phyloP scores from a whole-genome alignment of 2,797 vertebrate genomes.

The Gallinago stenura region DNA sequence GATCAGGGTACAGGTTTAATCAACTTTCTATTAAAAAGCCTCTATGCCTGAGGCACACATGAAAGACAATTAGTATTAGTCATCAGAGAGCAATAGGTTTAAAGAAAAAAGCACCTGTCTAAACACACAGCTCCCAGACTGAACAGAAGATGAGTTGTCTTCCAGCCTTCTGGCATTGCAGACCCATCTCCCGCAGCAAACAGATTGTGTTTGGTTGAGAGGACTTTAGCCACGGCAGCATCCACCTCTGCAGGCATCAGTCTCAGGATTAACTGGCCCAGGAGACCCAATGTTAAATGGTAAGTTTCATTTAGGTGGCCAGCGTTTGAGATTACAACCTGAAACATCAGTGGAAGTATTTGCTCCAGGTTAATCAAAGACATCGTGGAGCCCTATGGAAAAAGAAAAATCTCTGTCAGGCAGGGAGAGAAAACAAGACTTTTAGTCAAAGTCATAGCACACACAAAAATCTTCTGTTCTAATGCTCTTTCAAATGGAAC shows the following conservation, averaged over 20 bases:
- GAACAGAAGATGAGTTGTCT: slow-evolving; percentile 94
- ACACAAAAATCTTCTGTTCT: neutral
- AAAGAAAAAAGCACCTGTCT: slow-evolving; percentile 86
- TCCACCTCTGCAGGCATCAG: slow-evolving; percentile 90
- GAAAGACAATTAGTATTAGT: neutral
- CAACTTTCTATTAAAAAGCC: neutral
- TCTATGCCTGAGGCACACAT: neutral
- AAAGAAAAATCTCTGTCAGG: slow-evolving; percentile 3
- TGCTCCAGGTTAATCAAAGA: slow-evolving; percentile 88
- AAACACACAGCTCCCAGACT: slow-evolving; percentile 95
- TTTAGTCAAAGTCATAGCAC: neutral
- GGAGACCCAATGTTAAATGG: slow-evolving; percentile 93
- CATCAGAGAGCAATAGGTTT: neutral
- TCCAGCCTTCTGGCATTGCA: slow-evolving; percentile 88
- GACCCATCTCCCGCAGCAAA: slow-evolving; percentile 83
- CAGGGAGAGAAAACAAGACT: neutral
- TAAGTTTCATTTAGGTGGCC: slow-evolving; percentile 97
- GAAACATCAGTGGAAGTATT: slow-evolving; percentile 94
- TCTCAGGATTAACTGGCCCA: slow-evolving; percentile 92
- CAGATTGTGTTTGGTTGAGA: slow-evolving; percentile 89
- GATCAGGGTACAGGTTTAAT: neutral
- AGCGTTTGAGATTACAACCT: slow-evolving; percentile 94
- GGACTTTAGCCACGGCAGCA: slow-evolving; percentile 87
- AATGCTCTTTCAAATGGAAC: neutral
- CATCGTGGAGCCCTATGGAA: slow-evolving; percentile 81